Base-by-base conservation (phyloP, 2,888 invertebrate species). In the Drosophila subquinaria region DNA sequence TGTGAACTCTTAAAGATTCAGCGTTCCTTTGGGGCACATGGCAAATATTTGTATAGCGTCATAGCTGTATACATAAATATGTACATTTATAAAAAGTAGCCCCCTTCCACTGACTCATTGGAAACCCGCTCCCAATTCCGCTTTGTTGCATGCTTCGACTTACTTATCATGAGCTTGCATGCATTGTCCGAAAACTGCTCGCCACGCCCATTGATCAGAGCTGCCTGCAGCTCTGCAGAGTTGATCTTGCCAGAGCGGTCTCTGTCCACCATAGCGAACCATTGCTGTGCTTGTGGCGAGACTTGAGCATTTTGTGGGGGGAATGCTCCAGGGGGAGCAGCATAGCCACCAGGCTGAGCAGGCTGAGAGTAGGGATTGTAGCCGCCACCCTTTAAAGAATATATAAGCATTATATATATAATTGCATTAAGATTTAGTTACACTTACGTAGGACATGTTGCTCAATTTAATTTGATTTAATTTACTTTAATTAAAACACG, bases 171-270 rank as follows among this genome's bases (percentile, higher is more conserved):
- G 33, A 98, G 94, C 81, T 95, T 95, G 91, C 97, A 98, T 9
- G 97, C 96, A 68, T 95, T 95, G 82, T 97, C 96, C 4, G 97
- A 97, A 57, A 92, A 92, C 42, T 91, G 83, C 81, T 96, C 94
- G 13, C 97, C 97, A 92, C 97, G 96, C 20, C 96, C 97, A 93
- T 97, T 98, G 20, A 97, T 95, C 43, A 98, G 93, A 0, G 97
- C 98, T 8, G 95, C 94, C 92, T 96, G 95, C 17, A 98, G 93
- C 93, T 98, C 98, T 10, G 91, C 73, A 9, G 96, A 95, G 59
- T 95, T 95, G 59, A 98, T 98, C 91, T 95, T 95, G 2, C 98
- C 98, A 17, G 97, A 97, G 33, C 95, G 94, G 90, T 98, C 97
- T 79, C 94, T 94, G 90, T 98, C 98, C 0, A 98, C 97, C 15